Evolutionary conservation across 2,113 vertebrate genomes (phyloP).

Genomic region (Bettongia penicillata): DNA sequence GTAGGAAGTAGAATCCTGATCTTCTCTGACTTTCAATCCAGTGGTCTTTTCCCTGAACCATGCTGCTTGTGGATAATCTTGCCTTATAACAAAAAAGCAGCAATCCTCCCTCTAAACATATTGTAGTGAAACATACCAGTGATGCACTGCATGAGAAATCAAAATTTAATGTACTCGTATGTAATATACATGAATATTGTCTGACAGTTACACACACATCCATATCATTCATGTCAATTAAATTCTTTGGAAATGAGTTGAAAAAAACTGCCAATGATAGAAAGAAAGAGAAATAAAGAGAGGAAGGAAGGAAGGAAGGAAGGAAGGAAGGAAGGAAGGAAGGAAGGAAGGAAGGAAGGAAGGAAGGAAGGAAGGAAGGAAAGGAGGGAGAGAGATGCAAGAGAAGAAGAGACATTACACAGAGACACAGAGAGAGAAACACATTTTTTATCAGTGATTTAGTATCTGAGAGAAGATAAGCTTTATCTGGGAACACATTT

Average conservation of each 20-base stretch:
- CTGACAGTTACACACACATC: not conserved
- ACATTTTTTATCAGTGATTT: conserved; percentile 38
- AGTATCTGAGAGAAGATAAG: conserved; percentile 33
- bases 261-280: conserved; percentile 26
- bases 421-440: not conserved
- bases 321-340: too few relatives aligned
- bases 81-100: not conserved
- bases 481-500: conserved; percentile 42
- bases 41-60: not conserved
- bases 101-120: not conserved
- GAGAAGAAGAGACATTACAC: too few relatives aligned
- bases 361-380: too few relatives aligned
- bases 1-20: not conserved
- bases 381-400: too few relatives aligned
- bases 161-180: not conserved
- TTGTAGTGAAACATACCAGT: not conserved
- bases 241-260: conserved; percentile 37
- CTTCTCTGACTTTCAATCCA: not conserved
- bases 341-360: too few relatives aligned
- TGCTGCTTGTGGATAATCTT: not conserved
- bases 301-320: too few relatives aligned
- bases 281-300: too few relatives aligned
- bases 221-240: not conserved
- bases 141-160: not conserved
- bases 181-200: not conserved